Percentiles rank a stretch among this genome's conserved stretches.
These are phyloP conservation scores for Chrysomela aeneicollis DNA, from an alignment of 2,888 invertebrate species.

Conservation along the genomic window DNA sequence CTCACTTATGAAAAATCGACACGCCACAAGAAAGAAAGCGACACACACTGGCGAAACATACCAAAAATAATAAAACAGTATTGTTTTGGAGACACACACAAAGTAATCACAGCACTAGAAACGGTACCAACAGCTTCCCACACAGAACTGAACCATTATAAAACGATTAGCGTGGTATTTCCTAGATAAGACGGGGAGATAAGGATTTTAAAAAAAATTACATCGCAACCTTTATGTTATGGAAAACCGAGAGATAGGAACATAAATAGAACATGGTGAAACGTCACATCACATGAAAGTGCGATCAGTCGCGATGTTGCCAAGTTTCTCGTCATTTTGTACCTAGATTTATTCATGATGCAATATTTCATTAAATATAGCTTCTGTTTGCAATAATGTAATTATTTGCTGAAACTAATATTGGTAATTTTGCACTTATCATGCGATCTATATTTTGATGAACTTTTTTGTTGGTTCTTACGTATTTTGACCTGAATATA, in stretches of 20 bases:
- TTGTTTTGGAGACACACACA: constrained; percentile 9
- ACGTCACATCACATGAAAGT: constrained; percentile 49
- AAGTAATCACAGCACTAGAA: constrained; percentile 3
- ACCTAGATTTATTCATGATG: background rate
- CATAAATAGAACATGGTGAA: constrained; percentile 47
- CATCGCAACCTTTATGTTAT: constrained; percentile 47
- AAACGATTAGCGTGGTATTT: constrained; percentile 28
- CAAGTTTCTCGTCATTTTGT: too few species aligned
- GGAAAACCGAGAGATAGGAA: constrained; percentile 49
- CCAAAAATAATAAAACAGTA: constrained; percentile 29
- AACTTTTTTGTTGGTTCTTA: too few species aligned
- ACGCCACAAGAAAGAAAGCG: constrained; percentile 33
- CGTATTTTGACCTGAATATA: too few species aligned
- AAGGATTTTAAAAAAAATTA: constrained; percentile 36
- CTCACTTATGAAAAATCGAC: constrained; percentile 38
- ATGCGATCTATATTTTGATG: too few species aligned
- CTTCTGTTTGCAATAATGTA: too few species aligned
- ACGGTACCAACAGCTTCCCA: constrained; percentile 10
- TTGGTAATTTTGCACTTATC: too few species aligned
- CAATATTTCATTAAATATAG: background rate
- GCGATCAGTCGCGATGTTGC: constrained; percentile 29
- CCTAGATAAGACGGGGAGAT: constrained; percentile 21
- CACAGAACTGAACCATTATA: constrained; percentile 28
- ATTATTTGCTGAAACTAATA: too few species aligned
- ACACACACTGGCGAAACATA: constrained; percentile 37